phyloP scores from a whole-genome alignment of 2,113 vertebrate species.

The Pholis gunnellus region DNA sequence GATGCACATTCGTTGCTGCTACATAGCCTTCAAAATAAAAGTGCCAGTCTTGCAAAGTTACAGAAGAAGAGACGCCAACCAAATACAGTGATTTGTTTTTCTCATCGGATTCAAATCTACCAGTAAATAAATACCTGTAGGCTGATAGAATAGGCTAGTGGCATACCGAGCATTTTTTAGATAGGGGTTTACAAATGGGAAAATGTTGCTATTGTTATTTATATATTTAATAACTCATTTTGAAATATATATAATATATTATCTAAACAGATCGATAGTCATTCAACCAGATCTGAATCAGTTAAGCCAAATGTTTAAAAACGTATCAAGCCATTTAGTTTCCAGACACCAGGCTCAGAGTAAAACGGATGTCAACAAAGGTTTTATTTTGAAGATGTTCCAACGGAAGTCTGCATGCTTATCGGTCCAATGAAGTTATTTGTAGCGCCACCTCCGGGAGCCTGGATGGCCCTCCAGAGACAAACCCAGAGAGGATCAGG shows the following conservation, averaged over 20 bases:
- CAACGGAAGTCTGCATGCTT: constrained; percentile 31
- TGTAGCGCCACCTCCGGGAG: no score
- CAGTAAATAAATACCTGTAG: not conserved
- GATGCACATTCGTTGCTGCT: not conserved
- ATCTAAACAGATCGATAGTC: not conserved
- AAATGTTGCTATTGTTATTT: not conserved
- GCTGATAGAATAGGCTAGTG: not conserved
- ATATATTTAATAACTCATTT: not conserved
- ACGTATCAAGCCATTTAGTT: no score
- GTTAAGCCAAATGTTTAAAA: not conserved
- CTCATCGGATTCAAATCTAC: not conserved
- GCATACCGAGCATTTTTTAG: not conserved
- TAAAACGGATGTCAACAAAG: not conserved
- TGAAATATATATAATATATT: no score
- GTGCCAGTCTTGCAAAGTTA: not conserved
- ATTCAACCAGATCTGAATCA: not conserved
- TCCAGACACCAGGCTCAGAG: not conserved
- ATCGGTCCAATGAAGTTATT: no score
- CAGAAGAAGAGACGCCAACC: not conserved
- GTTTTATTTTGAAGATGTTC: constrained; percentile 46
- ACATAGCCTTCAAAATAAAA: constrained; percentile 43
- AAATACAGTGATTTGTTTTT: not conserved
- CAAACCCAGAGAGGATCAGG: not conserved
- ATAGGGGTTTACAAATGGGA: not conserved
- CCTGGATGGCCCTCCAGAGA: not conserved